Evolutionary conservation across 2,113 vertebrate species (phyloP), one percentile per base, ranked within the genome.

Genomic region (Urocynchramus pylzowi): DNA sequence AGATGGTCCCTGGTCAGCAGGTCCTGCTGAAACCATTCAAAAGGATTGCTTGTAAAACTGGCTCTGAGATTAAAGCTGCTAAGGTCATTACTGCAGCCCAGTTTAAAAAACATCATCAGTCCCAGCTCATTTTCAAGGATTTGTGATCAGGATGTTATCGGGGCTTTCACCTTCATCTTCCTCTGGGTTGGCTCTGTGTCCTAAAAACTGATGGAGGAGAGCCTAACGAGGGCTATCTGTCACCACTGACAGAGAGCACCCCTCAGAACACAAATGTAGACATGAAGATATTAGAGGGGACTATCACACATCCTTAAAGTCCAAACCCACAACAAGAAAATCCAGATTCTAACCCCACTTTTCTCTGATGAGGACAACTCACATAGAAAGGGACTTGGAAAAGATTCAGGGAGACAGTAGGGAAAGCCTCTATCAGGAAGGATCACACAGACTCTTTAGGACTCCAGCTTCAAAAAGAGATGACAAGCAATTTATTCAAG

Each of bases 1-100:
- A 95, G 93, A 84, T 82, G 74, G 80, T 64, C 69, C 84, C 73
- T 65, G 61, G 81, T 61, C 79, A 95, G 77, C 84, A 64, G 56
- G 69, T 56, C 80, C 57, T 87, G 84, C 81, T 90, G 92, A 90
- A 95, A 71, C 57, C 76, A 63, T 71, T 79, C 70, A 18, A 82
- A 84, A 76, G 41, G 17, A n/a, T 15, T 82, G 61, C 61, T 64
- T 60, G 61, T 14, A 83, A 93, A 87, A 64, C 45, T 54, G 52
- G 11, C 35, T 61, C 20, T 10, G 53, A 53, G 41, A 75, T 63
- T 61, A 50, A 82, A 80, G 53, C 87, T 93, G 74, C 65, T 84
- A 44, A 81, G 52, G 49, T 44, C 80, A 54, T 93, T 74, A 75
- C 33, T 61, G 39, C 6, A 56, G 41, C 33, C 68, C 28, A 71